Evolutionary conservation across 2,113 vertebrate genomes (phyloP).

Genomic region (Coturnix japonica): DNA sequence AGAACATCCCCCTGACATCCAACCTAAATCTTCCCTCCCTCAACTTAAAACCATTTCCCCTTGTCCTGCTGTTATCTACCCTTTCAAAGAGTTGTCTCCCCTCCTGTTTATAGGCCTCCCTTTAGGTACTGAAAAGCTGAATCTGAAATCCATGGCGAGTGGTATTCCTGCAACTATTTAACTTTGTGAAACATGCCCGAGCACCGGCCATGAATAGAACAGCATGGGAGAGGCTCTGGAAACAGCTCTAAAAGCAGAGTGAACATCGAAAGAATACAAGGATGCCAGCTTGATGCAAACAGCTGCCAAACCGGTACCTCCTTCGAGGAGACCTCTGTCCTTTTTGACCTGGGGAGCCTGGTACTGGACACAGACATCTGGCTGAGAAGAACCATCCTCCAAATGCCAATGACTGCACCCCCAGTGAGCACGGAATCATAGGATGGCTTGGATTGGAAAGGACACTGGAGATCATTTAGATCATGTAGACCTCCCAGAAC

Average conservation of each 20-base stretch:
- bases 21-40: too few relatives aligned
- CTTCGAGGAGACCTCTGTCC: too few relatives aligned
- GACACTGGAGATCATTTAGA: neutral
- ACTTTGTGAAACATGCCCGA: neutral
- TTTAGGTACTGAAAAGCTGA: too few relatives aligned
- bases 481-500: neutral
- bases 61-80: too few relatives aligned
- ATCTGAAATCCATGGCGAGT: neutral
- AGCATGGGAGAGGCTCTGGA: neutral
- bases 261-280: neutral
- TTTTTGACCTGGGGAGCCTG: too few relatives aligned
- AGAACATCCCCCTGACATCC: too few relatives aligned
- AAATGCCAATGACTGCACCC: neutral
- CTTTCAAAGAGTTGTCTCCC: too few relatives aligned
- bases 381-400: neutral
- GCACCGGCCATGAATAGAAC: neutral
- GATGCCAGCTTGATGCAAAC: neutral
- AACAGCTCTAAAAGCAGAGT: neutral
- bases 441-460: neutral
- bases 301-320: neutral
- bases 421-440: neutral
- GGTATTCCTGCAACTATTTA: conserved; percentile 25
- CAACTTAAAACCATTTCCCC: too few relatives aligned
- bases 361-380: neutral
- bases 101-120: too few relatives aligned